phyloP scores from a whole-genome alignment of 2,888 invertebrate genomes.

The Cabera pusaria region DNA sequence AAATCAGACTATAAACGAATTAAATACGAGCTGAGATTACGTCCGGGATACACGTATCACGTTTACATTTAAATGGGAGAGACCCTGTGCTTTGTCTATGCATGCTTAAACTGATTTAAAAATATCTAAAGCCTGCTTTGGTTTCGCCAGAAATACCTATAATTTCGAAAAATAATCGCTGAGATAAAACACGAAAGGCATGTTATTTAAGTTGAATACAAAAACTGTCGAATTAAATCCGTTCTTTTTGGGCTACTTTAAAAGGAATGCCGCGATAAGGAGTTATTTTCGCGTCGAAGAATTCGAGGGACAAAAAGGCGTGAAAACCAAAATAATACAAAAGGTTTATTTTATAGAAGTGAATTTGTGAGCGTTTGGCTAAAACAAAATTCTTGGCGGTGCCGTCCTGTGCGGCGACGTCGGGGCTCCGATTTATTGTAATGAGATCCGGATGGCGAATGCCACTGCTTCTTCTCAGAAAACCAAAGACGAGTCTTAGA shows the following conservation, averaged over 20 bases:
- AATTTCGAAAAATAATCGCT: conserved; percentile 53
- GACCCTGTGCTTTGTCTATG: not conserved
- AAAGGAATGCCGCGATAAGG: conserved; percentile 79
- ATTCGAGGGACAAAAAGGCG: conserved; percentile 80
- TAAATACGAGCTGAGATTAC: conserved; percentile 4
- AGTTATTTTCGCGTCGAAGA: conserved; percentile 81
- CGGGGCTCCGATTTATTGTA: conserved; percentile 76
- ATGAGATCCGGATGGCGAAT: conserved; percentile 68
- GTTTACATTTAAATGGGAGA: not conserved
- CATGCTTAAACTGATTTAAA: too few relatives aligned
- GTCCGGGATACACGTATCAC: conserved; percentile 7
- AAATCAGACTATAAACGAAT: conserved; percentile 42
- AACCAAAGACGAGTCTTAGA: conserved; percentile 68
- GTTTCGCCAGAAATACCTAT: too few relatives aligned
- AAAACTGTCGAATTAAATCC: conserved; percentile 61
- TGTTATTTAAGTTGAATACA: conserved; percentile 68
- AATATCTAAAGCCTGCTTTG: too few relatives aligned
- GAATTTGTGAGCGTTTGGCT: conserved; percentile 83
- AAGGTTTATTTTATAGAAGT: conserved; percentile 75
- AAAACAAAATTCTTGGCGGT: conserved; percentile 81
- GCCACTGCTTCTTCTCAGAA: conserved; percentile 70
- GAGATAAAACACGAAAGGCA: conserved; percentile 54
- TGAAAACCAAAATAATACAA: conserved; percentile 82
- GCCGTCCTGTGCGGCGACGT: conserved; percentile 83
- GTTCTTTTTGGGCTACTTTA: conserved; percentile 76